phyloP scores from a whole-genome alignment of 1,140 invertebrate species.

The Cydia fagiglandana region DNA sequence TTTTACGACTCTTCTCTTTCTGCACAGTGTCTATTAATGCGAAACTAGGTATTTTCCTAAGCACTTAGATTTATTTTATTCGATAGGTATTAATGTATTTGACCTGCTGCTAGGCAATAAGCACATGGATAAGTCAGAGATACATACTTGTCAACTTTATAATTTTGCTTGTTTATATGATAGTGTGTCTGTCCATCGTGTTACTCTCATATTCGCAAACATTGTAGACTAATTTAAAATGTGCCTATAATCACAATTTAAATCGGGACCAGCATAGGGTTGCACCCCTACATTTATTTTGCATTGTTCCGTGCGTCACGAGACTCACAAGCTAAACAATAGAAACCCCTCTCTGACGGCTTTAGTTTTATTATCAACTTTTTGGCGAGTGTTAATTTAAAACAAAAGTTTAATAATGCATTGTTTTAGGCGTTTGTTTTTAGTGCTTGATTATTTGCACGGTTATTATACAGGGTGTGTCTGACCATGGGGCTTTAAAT shows the following conservation, averaged over 20 bases:
- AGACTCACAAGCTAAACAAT: conserved; percentile 38
- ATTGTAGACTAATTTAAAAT: conserved; percentile 20
- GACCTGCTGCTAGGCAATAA: not conserved
- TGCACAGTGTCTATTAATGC: not conserved
- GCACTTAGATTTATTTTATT: not conserved
- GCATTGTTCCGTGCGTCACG: conserved; percentile 47
- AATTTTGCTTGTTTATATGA: not conserved
- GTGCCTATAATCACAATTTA: conserved; percentile 11
- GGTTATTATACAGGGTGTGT: no score
- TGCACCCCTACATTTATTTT: conserved; percentile 36
- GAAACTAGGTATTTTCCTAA: not conserved
- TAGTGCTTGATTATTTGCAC: not conserved
- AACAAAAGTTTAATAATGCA: conserved; percentile 15
- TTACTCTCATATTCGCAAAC: conserved; percentile 2
- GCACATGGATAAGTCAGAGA: not conserved
- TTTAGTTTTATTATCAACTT: conserved; percentile 28
- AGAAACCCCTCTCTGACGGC: conserved; percentile 33
- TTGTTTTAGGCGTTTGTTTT: conserved; percentile 18
- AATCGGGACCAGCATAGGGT: conserved; percentile 52
- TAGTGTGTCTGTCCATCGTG: not conserved
- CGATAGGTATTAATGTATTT: not conserved
- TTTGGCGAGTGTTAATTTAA: conserved; percentile 27
- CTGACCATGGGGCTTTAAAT: no score
- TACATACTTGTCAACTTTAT: not conserved
- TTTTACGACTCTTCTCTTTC: no score